Evolutionary conservation across 2,888 invertebrate genomes (phyloP).

Genomic region (Meiosimyza platycephala): DNA sequence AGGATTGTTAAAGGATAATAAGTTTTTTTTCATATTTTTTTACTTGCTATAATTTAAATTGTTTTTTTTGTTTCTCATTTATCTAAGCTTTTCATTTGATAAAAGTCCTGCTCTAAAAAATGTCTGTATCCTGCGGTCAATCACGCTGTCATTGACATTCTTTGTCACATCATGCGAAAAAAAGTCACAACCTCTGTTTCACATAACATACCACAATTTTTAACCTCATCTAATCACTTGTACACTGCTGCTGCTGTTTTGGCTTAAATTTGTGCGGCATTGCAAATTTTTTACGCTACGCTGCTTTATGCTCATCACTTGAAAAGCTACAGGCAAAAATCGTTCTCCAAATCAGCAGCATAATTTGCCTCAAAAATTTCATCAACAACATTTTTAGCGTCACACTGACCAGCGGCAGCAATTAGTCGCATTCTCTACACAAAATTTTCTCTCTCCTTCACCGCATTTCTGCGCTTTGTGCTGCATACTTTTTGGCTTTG

Average conservation of each 20-base stretch:
- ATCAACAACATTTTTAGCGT: constrained; percentile 1
- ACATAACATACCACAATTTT: no score
- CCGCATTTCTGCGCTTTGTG: not conserved
- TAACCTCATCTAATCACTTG: not conserved
- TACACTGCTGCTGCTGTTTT: not conserved
- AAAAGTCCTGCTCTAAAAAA: no score
- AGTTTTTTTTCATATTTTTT: not conserved
- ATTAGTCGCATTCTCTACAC: constrained; percentile 22
- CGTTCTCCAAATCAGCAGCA: not conserved
- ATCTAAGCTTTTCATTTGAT: no score
- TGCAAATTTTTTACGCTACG: not conserved
- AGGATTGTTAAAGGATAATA: constrained; percentile 16
- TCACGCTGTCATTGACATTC: no score
- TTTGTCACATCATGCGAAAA: no score
- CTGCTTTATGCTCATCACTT: constrained; percentile 5
- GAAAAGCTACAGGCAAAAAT: not conserved
- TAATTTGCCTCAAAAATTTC: constrained; percentile 16
- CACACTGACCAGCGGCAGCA: constrained; percentile 28
- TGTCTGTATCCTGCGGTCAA: no score
- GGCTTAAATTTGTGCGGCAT: constrained; percentile 7
- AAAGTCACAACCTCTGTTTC: no score
- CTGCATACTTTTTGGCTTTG: constrained; percentile 14
- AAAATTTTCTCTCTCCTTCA: not conserved
- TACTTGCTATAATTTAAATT: no score
- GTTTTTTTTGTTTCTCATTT: no score